Evolutionary conservation across 2,113 vertebrate genomes (phyloP).

Genomic region (Hystrix brachyura): DNA sequence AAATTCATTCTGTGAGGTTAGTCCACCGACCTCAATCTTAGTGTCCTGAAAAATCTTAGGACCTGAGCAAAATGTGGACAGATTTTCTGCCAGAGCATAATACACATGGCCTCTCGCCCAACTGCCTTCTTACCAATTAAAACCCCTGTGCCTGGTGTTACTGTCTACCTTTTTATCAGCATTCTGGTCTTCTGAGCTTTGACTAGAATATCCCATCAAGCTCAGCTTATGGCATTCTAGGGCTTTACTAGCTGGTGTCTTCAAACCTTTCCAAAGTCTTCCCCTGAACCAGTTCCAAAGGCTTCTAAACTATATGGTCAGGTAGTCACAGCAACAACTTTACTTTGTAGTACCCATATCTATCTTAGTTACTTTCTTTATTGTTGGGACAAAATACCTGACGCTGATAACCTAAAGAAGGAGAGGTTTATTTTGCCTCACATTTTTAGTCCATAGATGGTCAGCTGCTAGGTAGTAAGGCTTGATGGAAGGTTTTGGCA

Average conservation of each 20-base stretch:
- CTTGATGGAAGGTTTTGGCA: neutral
- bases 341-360: neutral
- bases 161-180: neutral
- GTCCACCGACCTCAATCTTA: neutral
- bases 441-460: neutral
- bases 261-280: neutral
- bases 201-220: neutral
- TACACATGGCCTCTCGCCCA: neutral
- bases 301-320: neutral
- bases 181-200: neutral
- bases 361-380: neutral
- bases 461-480: neutral
- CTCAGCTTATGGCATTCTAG: neutral
- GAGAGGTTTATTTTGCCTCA: neutral
- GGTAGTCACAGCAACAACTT: neutral
- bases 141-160: neutral
- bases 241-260: neutral
- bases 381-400: neutral
- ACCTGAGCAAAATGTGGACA: neutral
- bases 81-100: neutral
- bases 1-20: neutral
- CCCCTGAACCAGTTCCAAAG: neutral
- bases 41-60: neutral
- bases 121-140: neutral
- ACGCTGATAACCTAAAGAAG: neutral